Base-by-base conservation (phyloP, 2,888 invertebrate genomes). In the Lymantria monacha region DNA sequence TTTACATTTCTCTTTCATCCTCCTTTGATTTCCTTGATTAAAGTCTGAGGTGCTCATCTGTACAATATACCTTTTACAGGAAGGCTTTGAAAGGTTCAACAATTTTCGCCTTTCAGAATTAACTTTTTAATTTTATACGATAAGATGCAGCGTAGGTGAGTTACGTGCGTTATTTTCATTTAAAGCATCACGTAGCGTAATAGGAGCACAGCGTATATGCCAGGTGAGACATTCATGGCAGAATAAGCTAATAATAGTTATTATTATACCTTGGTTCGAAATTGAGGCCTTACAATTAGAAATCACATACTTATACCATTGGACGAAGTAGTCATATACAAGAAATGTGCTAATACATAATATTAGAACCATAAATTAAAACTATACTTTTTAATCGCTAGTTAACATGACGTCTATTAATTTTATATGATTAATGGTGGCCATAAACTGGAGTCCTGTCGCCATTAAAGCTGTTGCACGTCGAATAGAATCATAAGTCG, bases 401-500 rank as follows among this genome's bases (percentile, higher is more conserved):
- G 45, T 63, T 57, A 50, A 57, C 51, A 53, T 55, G 59, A 56
- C 51, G 48, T 59, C 46, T 55, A 68, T 64, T 68, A 64, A 64
- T 65, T 65, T 51, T 37, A 8, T 46, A 54, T 59, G 57, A 64
- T 55, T 57, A 68, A 61, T 55, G 51, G 50, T 48, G 44, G 14
- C 53, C 13, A 51, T 61, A 57, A 65, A 59, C 48, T 41, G 43
- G 51, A 45, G 46, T 51, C 58, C 57, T 53, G 54, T 48, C 44
- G 44, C 58, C 56, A 63, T 61, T 57, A 52, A 59, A 61, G 51
- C 51, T 57, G 57, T 58, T 44, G 53, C 49, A 53, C 57, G 57
- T 65, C 54, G 59, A 54, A 57, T 61, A 55, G 53, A 65, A 63
- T 64, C 66, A 64, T 67, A 59, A 65, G 63, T 61, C 74, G 62